These are phyloP conservation scores for Celastrina argiolus DNA, from an alignment of 2,888 invertebrate species.

Conservation along the genomic window DNA sequence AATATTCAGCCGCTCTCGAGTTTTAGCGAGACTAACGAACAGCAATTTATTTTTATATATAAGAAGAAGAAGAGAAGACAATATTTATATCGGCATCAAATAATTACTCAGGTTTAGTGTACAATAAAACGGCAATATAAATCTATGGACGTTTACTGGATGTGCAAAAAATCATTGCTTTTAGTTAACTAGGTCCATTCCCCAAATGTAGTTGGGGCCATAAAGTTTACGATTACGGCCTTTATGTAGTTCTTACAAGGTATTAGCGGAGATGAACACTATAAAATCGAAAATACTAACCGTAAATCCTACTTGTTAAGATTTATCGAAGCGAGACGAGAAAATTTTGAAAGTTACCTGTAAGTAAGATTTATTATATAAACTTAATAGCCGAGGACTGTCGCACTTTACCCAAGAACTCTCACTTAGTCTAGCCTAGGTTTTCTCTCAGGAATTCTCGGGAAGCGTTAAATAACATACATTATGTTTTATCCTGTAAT, in stretches of 20 bases:
- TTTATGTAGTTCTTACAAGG: constrained; percentile 45
- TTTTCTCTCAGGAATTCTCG: constrained; percentile 1
- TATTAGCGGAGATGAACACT: constrained; percentile 52
- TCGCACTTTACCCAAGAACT: constrained; percentile 12
- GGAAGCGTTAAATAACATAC: background rate
- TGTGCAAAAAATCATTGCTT: constrained; percentile 37
- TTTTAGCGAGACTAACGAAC: no score
- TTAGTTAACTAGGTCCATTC: constrained; percentile 49
- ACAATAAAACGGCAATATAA: constrained; percentile 9
- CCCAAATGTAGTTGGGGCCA: constrained; percentile 50
- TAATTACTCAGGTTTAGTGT: background rate
- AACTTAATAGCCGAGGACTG: constrained; percentile 16
- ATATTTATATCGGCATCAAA: constrained; percentile 6
- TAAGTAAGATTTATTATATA: constrained; percentile 17
- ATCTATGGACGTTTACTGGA: constrained; percentile 30
- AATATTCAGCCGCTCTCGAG: no score
- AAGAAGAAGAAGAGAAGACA: no score
- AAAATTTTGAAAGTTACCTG: constrained; percentile 24
- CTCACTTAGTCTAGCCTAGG: background rate
- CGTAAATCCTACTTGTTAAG: constrained; percentile 41
- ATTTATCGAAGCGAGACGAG: constrained; percentile 23
- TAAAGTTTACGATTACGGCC: constrained; percentile 56
- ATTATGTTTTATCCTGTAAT: background rate
- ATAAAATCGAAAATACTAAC: constrained; percentile 53
- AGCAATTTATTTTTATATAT: no score